phyloP scores from a whole-genome alignment of 1,140 invertebrate species.

The Drosophila repletoides region DNA sequence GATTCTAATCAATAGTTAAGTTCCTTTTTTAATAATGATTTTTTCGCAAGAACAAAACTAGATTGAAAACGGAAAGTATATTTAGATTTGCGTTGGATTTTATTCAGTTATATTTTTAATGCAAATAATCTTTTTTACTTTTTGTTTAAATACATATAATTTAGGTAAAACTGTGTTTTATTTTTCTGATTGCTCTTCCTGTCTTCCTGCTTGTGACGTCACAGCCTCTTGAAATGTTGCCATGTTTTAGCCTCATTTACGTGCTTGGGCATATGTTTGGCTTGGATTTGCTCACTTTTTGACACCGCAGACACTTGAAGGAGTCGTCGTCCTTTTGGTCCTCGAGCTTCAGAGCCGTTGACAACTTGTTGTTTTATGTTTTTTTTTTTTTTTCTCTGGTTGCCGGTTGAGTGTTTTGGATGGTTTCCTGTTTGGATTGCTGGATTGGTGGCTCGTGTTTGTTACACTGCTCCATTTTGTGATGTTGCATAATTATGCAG shows the following conservation, averaged over 20 bases:
- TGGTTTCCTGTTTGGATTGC: not conserved
- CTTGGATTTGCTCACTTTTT: conserved; percentile 32
- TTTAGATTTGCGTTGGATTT: no score
- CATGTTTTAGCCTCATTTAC: conserved; percentile 45
- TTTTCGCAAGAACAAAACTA: no score
- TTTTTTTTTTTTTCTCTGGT: no score
- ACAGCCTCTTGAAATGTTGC: conserved; percentile 21
- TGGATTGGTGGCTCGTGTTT: conserved; percentile 8
- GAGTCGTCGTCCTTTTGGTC: conserved; percentile 11
- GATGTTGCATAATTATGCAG: conserved; percentile 51
- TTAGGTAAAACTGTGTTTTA: not conserved
- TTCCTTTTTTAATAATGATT: no score
- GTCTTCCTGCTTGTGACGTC: not conserved
- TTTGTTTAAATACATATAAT: no score
- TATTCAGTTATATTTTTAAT: no score
- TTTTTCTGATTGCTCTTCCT: not conserved
- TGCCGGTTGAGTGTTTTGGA: not conserved
- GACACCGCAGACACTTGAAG: conserved; percentile 30
- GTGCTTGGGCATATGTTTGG: conserved; percentile 42
- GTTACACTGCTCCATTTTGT: conserved; percentile 31
- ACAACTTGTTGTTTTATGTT: conserved; percentile 46
- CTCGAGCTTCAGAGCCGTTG: conserved; percentile 19
- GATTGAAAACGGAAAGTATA: no score
- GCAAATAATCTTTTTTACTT: not conserved
- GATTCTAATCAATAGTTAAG: no score